phyloP scores from a whole-genome alignment of 2,888 invertebrate genomes.

The Heliconius ethilla region DNA sequence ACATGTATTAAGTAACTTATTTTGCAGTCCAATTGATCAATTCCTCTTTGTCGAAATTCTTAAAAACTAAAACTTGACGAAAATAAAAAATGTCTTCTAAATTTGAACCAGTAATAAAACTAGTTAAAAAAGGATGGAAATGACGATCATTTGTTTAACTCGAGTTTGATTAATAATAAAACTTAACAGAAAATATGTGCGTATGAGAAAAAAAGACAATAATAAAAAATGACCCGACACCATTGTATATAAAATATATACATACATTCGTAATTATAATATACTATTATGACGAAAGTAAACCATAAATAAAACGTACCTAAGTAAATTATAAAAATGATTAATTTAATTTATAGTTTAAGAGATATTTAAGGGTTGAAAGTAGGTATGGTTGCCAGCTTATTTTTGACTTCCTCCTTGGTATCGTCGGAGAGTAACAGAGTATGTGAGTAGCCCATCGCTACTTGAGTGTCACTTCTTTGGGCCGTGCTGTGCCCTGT shows the following conservation, averaged over 20 bases:
- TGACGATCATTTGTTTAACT: no score
- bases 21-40: not conserved
- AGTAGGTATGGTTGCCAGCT: conserved; percentile 76
- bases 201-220: not conserved
- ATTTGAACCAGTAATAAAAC: not conserved
- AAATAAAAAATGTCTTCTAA: not conserved
- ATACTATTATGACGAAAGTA: not conserved
- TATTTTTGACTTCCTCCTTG: conserved; percentile 78
- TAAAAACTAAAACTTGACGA: not conserved
- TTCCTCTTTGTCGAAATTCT: not conserved
- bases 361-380: conserved; percentile 31
- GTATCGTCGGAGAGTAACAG: conserved; percentile 83
- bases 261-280: not conserved
- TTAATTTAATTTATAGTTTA: not conserved
- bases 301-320: not conserved
- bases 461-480: conserved; percentile 90
- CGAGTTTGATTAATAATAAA: no score
- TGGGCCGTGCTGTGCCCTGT: conserved; percentile 92
- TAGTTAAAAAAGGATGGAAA: not conserved
- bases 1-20: not conserved
- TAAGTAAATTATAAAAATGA: not conserved
- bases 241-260: not conserved
- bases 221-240: not conserved
- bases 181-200: no score
- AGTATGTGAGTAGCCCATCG: conserved; percentile 94